phyloP scores from a whole-genome alignment of 2,888 invertebrate genomes.

The Microplitis deprimator region DNA sequence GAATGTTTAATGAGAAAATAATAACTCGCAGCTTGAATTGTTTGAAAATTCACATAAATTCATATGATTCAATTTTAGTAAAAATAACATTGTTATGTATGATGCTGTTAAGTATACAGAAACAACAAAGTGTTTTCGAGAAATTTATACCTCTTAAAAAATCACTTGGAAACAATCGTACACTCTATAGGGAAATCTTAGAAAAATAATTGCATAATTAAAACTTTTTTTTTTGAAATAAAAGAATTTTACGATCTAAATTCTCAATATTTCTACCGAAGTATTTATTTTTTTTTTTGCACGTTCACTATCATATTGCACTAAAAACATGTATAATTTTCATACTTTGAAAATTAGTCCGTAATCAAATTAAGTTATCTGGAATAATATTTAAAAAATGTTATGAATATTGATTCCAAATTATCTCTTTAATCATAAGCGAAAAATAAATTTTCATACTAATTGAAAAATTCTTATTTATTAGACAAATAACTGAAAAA shows the following conservation, averaged over 20 bases:
- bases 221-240: too few species aligned
- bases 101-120: background rate
- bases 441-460: background rate
- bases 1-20: conserved; percentile 1
- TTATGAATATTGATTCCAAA: too few species aligned
- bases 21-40: background rate
- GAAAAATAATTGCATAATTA: background rate
- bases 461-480: background rate
- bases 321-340: background rate
- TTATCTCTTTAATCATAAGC: background rate
- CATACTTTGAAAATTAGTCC: background rate
- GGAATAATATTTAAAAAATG: background rate
- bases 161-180: background rate
- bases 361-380: background rate
- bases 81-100: background rate
- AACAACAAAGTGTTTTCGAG: background rate
- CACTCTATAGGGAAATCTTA: background rate
- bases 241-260: too few species aligned
- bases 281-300: too few species aligned
- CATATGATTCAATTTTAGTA: background rate
- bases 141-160: background rate
- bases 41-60: background rate
- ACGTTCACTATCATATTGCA: too few species aligned
- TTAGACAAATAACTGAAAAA: background rate
- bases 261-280: too few species aligned